A percentile compares a stretch with the other conserved stretches of the same genome.
These are phyloP conservation scores for Spialia ferax DNA, from an alignment of 2,888 invertebrate species.

Conservation along the genomic window DNA sequence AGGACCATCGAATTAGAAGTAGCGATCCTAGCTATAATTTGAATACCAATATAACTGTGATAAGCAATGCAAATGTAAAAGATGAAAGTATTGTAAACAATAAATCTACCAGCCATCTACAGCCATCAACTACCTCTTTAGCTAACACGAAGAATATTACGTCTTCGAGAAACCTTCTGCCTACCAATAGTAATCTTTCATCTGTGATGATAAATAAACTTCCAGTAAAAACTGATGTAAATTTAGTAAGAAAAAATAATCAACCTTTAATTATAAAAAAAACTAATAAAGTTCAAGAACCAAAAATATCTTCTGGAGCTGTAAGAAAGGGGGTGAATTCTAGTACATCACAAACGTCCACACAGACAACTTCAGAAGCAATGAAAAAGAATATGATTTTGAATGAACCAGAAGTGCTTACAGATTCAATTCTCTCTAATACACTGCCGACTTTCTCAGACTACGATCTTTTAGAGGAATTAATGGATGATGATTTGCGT, in stretches of 20 bases:
- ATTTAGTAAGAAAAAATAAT: conserved; percentile 2
- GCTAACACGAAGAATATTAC: neutral
- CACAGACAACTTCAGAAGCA: conserved; percentile 8
- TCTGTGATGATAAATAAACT: conserved; percentile 16
- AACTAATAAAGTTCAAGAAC: conserved; percentile 9
- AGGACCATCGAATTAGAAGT: neutral
- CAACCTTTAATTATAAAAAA: conserved; percentile 22
- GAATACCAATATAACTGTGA: neutral
- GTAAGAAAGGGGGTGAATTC: neutral
- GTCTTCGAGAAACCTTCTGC: conserved; percentile 49
- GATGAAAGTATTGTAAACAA: neutral
- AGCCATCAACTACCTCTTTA: neutral
- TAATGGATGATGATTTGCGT: conserved; percentile 76
- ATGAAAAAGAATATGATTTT: neutral
- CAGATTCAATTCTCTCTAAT: conserved; percentile 65
- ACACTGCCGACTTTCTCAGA: conserved; percentile 65
- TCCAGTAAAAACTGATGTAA: neutral
- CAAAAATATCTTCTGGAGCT: conserved; percentile 5
- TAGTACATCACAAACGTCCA: neutral
- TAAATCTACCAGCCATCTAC: too few relatives aligned
- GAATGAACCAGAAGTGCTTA: conserved; percentile 44
- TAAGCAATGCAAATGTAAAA: conserved; percentile 11
- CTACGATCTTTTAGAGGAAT: conserved; percentile 77
- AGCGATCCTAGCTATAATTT: conserved; percentile 10
- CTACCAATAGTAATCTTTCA: neutral